Evolutionary conservation across 2,888 invertebrate species (phyloP).

Genomic region (Drosophila imparisetae): DNA sequence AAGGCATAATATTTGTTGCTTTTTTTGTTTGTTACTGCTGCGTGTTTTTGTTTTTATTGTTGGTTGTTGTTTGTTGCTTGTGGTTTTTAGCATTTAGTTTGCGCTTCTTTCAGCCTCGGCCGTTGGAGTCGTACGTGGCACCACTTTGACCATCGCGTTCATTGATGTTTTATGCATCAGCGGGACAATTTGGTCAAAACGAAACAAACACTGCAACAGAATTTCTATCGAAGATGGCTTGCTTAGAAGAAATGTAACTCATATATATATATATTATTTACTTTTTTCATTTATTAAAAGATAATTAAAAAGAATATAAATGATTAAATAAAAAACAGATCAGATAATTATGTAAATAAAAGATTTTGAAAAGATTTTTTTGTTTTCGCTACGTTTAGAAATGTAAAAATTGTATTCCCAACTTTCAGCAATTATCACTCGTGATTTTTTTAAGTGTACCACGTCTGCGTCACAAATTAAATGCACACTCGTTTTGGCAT

Average conservation of each 20-base stretch:
- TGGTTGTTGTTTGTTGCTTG: conserved; percentile 7
- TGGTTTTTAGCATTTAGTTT: conserved; percentile 66
- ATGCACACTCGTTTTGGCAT: conserved; percentile 68
- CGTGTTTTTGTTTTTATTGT: conserved; percentile 2
- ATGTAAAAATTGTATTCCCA: neutral
- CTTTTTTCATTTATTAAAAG: neutral
- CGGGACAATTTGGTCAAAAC: conserved; percentile 53
- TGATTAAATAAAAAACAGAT: neutral
- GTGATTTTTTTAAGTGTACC: conserved; percentile 42
- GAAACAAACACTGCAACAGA: conserved; percentile 42
- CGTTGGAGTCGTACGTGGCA: conserved; percentile 49
- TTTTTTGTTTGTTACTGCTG: conserved; percentile 25
- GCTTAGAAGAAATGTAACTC: neutral
- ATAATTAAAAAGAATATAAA: neutral
- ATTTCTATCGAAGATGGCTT: neutral
- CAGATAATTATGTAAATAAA: neutral
- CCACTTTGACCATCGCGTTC: conserved; percentile 60
- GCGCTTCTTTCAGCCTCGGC: conserved; percentile 64
- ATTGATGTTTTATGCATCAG: conserved; percentile 80
- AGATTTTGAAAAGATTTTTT: neutral
- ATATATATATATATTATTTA: neutral
- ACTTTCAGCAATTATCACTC: neutral
- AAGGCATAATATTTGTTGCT: conserved; percentile 69
- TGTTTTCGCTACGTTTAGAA: neutral
- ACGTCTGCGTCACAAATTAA: conserved; percentile 63